Base-by-base conservation (phyloP, 2,888 invertebrate genomes). In the Spodoptera littoralis region DNA sequence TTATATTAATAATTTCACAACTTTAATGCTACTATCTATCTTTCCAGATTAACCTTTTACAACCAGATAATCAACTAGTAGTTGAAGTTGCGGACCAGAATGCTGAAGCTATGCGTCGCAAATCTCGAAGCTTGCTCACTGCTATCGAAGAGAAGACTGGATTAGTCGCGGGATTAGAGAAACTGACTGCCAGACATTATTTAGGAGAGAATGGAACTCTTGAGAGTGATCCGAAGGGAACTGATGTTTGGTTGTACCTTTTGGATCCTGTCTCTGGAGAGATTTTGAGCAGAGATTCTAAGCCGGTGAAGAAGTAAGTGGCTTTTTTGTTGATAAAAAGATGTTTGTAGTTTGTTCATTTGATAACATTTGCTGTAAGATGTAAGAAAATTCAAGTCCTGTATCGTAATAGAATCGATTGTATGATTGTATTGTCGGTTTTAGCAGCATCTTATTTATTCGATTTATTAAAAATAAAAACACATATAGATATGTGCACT, bases 221-320 rank as follows among this genome's bases (percentile, higher is more conserved):
- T 22, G 96, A 97, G 77, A 96, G 96, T 64, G 97, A 97, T 85
- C 92, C 96, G 0, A 95, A 95, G 6, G 97, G 97, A 8, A 98
- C 98, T 0, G 98, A 98, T 81, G 96, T 98, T 6, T 98, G 98
- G 98, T 96, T 98, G 87, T 98, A 98, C 82, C 95, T 97, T 0
- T 95, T 98, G 3, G 97, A 98, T 90, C 98, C 98, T 0, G 95
- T 94, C 57, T 96, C 96, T 0, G 98, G 98, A 70, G 93, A 92
- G 54, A 97, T 98, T 73, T 89, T 98, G 45, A 92, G 95, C 0
- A 96, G 97, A 51, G 98, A 98, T 76, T 96, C 97, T 70, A 95
- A 96, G 1, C 88, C 96, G 43, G 96, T 98, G 30, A 96, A 96
- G 80, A 96, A 96, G 96, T 97, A 90, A 90, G 92, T 95, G 5